Conservation (phyloP, 2,113 vertebrate species). For the Heterotilapia buettikoferi region DNA sequence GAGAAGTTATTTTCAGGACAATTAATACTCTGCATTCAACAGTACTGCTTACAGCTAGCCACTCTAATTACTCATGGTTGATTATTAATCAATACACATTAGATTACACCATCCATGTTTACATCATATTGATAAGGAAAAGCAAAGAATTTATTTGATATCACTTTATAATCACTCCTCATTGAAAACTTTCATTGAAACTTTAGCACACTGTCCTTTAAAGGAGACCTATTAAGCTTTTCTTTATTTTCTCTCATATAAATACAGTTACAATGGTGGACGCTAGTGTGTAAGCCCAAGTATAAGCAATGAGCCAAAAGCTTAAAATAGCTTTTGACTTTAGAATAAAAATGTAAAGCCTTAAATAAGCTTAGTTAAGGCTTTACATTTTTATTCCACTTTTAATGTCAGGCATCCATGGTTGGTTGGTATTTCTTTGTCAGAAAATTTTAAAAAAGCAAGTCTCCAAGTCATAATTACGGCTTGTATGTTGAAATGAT, state of each 20-base stretch:
- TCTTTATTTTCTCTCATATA: not conserved
- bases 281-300: not conserved
- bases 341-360: not conserved
- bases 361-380: not conserved
- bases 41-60: not conserved
- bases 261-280: not conserved
- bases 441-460: not conserved
- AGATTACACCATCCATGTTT: not conserved
- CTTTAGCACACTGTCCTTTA: not conserved
- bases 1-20: fast-evolving
- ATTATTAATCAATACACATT: not conserved
- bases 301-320: not conserved
- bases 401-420: not conserved
- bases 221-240: not conserved
- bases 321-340: not conserved
- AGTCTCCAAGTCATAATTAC: not conserved
- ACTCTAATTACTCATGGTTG: not conserved
- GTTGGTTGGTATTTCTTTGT: not conserved
- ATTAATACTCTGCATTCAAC: not conserved
- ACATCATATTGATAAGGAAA: not conserved
- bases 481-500: not conserved
- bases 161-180: not conserved
- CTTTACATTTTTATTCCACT: not conserved
- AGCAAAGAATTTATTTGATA: not conserved
- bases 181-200: not conserved